Percentiles rank a stretch among this genome's conserved stretches.
These are phyloP conservation scores for Cecropterus lyciades DNA, from an alignment of 1,140 invertebrate genomes.

Conservation along the genomic window DNA sequence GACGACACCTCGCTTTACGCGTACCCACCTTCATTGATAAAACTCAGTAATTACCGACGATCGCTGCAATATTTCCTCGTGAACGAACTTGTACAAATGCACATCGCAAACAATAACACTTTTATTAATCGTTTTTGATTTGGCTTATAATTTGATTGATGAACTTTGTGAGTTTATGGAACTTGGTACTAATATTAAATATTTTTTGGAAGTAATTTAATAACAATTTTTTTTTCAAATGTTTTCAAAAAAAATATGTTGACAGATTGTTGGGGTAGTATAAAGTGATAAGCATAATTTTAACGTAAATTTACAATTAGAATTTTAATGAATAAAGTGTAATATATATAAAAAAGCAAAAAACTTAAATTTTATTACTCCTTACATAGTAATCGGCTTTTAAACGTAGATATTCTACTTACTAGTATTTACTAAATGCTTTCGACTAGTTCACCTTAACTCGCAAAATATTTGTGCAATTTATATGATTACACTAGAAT, in stretches of 20 bases:
- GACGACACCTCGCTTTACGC: constrained; percentile 60
- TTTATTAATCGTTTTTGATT: constrained; percentile 3
- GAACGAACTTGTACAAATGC: constrained; percentile 8
- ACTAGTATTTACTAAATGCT: background rate
- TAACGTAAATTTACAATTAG: background rate
- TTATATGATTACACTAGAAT: background rate
- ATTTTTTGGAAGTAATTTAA: background rate
- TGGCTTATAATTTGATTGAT: background rate
- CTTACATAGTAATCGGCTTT: background rate
- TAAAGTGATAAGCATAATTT: background rate
- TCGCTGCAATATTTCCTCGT: constrained; percentile 16
- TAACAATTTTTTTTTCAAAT: no score
- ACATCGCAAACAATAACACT: constrained; percentile 6
- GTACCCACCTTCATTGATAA: constrained; percentile 63
- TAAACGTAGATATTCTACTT: background rate
- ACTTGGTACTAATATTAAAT: background rate
- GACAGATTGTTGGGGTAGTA: background rate
- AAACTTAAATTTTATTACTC: no score
- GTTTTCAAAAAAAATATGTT: background rate
- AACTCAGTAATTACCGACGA: constrained; percentile 55
- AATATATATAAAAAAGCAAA: background rate
- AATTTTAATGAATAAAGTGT: no score
- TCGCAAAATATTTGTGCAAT: background rate
- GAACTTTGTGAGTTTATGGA: background rate
- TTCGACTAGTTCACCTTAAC: no score